Conservation (phyloP, 2,888 invertebrate species). For the Cosmorhoe ocellata region DNA sequence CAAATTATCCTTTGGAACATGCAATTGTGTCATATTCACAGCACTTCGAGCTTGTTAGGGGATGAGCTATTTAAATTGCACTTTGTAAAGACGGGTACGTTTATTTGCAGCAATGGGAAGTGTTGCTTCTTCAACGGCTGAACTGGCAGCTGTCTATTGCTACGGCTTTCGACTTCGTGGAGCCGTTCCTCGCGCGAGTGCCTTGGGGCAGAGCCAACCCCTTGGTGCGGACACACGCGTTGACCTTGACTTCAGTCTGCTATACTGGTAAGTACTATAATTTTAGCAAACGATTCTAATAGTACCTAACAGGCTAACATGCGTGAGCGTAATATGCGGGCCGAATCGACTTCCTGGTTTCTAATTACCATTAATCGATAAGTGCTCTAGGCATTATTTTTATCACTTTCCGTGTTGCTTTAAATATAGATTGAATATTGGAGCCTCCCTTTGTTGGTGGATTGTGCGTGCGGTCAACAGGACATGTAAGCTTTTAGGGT, state of each 20-base stretch:
- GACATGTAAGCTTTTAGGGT: constrained; percentile 49
- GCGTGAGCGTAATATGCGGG: constrained; percentile 59
- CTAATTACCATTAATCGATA: constrained; percentile 62
- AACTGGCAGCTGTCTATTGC: constrained; percentile 91
- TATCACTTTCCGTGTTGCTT: constrained; percentile 27
- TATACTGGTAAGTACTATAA: constrained; percentile 86
- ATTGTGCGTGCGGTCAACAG: constrained; percentile 54
- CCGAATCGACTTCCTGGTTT: constrained; percentile 48
- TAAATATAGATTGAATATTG: constrained; percentile 35
- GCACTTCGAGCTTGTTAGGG: constrained; percentile 55
- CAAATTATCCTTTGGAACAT: constrained; percentile 39
- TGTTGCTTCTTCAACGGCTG: constrained; percentile 87
- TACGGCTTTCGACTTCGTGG: constrained; percentile 92
- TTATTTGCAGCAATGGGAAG: constrained; percentile 88
- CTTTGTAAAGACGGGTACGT: constrained; percentile 28
- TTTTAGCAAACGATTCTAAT: constrained; percentile 25
- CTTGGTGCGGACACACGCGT: constrained; percentile 87
- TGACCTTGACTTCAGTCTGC: constrained; percentile 89
- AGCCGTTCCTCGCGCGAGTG: constrained; percentile 87
- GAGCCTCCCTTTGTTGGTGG: constrained; percentile 61
- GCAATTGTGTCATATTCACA: constrained; percentile 52
- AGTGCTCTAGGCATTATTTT: constrained; percentile 33
- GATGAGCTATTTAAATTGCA: constrained; percentile 36
- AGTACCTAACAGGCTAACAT: too few species aligned
- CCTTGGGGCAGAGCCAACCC: constrained; percentile 83